A percentile compares a stretch with the other conserved stretches of the same genome.
Conservation (phyloP, 1,140 invertebrate species). For the Augochlora pura region DNA sequence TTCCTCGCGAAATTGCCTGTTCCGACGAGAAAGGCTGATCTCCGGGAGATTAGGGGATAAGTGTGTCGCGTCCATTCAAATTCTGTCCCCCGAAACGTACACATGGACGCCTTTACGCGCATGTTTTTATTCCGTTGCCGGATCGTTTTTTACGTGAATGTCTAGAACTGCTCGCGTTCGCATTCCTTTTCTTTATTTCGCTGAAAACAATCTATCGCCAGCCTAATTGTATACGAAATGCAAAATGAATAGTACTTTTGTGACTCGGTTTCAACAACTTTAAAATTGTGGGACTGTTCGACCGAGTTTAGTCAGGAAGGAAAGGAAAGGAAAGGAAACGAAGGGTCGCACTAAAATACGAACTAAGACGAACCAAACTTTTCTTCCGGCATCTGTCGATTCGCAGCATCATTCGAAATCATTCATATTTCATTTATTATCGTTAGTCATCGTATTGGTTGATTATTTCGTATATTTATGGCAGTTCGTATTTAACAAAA, state of each 20-base stretch:
- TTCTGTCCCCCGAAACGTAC: background rate
- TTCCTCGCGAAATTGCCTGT: background rate
- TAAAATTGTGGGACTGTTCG: background rate
- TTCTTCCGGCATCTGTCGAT: background rate
- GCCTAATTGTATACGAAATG: no score
- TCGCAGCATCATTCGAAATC: background rate
- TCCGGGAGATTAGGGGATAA: constrained; percentile 13
- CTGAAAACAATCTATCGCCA: no score
- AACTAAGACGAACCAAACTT: background rate
- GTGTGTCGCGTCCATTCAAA: background rate
- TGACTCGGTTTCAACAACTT: background rate
- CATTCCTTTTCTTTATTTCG: background rate
- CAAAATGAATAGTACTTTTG: background rate
- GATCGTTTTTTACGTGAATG: background rate
- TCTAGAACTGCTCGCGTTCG: background rate
- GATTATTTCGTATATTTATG: no score
- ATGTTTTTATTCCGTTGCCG: background rate
- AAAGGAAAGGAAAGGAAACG: background rate
- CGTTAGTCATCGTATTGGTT: no score
- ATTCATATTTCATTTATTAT: no score
- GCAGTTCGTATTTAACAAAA: no score
- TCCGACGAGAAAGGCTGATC: constrained; percentile 3
- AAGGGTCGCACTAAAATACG: background rate
- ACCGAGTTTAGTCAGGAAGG: background rate
- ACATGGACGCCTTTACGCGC: background rate